A percentile compares a stretch with the other conserved stretches of the same genome.
phyloP scores from a whole-genome alignment of 2,113 vertebrate genomes.

The Ictidomys tridecemlineatus region DNA sequence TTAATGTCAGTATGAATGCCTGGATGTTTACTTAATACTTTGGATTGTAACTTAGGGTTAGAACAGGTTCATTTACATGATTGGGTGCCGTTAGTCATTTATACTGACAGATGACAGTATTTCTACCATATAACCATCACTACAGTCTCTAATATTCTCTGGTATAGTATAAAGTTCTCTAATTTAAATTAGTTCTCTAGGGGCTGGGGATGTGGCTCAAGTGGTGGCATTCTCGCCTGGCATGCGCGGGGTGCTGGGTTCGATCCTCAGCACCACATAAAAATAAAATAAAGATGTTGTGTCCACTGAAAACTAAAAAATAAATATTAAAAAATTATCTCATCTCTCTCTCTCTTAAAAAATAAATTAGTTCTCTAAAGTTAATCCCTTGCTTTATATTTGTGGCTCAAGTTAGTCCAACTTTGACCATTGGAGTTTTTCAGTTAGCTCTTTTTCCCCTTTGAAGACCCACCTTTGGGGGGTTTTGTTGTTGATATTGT shows the following conservation, averaged over 20 bases:
- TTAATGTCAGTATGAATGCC: neutral
- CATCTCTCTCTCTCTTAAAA: no score
- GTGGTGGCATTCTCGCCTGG: no score
- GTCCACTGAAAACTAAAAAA: no score
- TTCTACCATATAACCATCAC: neutral
- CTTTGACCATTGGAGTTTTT: neutral
- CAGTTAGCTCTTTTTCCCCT: neutral
- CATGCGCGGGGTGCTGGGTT: no score
- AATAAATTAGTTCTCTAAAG: neutral
- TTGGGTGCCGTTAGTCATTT: neutral
- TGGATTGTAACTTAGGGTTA: neutral
- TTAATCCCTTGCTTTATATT: neutral
- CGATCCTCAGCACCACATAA: no score
- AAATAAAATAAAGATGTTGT: no score
- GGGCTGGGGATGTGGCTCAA: no score
- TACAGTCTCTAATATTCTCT: neutral
- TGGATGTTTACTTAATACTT: neutral
- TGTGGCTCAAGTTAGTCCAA: neutral
- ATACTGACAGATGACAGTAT: neutral
- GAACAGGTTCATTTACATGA: neutral
- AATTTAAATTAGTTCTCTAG: neutral
- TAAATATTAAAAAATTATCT: no score
- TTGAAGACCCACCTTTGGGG: neutral
- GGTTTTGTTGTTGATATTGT: neutral
- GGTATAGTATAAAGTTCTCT: neutral